Evolutionary conservation across 2,113 vertebrate genomes (phyloP).

Genomic region (Charina bottae): DNA sequence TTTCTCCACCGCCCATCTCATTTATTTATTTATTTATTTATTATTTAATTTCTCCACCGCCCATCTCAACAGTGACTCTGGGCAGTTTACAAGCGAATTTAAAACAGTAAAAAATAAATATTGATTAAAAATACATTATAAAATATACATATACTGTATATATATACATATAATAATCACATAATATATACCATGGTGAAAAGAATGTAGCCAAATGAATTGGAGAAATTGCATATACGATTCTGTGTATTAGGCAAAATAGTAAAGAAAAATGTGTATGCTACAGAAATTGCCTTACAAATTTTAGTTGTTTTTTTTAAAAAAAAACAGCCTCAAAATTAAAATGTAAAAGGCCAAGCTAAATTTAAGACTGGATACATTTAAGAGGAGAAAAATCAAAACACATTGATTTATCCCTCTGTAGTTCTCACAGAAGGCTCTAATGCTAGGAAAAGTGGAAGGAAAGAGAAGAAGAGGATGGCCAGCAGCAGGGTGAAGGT

Average conservation of each 20-base stretch:
- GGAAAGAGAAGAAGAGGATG: not conserved
- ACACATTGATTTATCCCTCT: not conserved
- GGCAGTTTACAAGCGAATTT: too few relatives aligned
- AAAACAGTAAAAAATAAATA: too few relatives aligned
- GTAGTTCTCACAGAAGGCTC: not conserved
- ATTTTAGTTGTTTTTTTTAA: not conserved
- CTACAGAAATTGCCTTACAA: not conserved
- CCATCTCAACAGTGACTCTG: too few relatives aligned
- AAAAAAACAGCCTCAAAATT: not conserved
- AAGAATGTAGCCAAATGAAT: not conserved
- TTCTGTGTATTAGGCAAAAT: not conserved
- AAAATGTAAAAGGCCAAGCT: not conserved
- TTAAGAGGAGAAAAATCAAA: not conserved
- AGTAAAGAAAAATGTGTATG: not conserved
- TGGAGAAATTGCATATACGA: not conserved
- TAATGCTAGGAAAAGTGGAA: not conserved
- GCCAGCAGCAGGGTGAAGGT: not conserved
- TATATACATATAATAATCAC: too few relatives aligned
- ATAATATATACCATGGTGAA: not conserved
- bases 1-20: too few relatives aligned
- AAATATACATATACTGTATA: too few relatives aligned
- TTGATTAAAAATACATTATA: too few relatives aligned
- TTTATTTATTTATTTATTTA: too few relatives aligned
- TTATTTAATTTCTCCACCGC: too few relatives aligned
- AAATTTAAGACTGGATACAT: not conserved